phyloP scores from a whole-genome alignment of 2,797 vertebrate species.

The Acipenser ruthenus region DNA sequence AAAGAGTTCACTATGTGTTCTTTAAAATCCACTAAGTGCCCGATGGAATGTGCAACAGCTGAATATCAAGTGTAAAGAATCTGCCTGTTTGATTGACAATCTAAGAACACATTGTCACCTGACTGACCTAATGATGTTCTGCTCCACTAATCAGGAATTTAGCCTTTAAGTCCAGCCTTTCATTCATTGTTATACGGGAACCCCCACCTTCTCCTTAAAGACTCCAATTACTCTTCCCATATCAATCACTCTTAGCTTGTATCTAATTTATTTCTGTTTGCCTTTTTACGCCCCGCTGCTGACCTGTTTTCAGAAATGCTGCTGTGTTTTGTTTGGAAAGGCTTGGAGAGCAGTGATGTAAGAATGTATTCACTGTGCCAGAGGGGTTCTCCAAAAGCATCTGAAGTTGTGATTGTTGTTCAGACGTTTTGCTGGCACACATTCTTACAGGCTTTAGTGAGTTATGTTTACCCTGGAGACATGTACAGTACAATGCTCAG shows the following conservation, averaged over 20 bases:
- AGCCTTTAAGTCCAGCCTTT: not conserved
- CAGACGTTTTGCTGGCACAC: not conserved
- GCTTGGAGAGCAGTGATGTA: slow-evolving; percentile 1
- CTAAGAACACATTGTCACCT: slow-evolving; percentile 16
- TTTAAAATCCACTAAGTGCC: not conserved
- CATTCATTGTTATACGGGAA: not conserved
- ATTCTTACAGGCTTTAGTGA: not conserved
- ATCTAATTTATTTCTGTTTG: slow-evolving; percentile 16
- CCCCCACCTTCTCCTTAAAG: not conserved
- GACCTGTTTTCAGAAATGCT: slow-evolving; percentile 14
- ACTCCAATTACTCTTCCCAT: slow-evolving; percentile 14
- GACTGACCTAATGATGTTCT: slow-evolving; percentile 1
- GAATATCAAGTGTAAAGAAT: slow-evolving; percentile 2
- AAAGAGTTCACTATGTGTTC: not conserved
- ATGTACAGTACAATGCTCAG: not conserved
- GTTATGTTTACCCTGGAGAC: not conserved
- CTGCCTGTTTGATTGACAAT: not conserved
- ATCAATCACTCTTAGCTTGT: not conserved
- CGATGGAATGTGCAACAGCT: not conserved
- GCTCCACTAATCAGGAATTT: slow-evolving; percentile 12
- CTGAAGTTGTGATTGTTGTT: not conserved
- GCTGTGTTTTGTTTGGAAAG: slow-evolving; percentile 9
- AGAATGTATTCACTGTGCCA: slow-evolving; percentile 8
- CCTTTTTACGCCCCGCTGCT: slow-evolving; percentile 6
- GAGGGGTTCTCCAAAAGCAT: not conserved